Base-by-base conservation (phyloP, 2,888 invertebrate genomes). In the Dilophus febrilis region DNA sequence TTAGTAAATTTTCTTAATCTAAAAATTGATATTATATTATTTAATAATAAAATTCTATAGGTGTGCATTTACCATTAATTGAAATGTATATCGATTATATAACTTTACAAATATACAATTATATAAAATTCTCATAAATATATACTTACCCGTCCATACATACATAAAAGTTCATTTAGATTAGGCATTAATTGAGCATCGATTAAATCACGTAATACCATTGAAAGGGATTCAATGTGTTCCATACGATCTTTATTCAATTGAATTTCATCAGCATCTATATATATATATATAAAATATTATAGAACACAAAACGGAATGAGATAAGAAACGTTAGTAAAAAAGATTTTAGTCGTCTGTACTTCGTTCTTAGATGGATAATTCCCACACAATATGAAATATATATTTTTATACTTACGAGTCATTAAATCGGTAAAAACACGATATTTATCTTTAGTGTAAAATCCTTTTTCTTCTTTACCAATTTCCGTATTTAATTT, bases 371-470 rank as follows among this genome's bases (percentile, higher is more conserved):
- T 22, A 22, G 4, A 22, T 22, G 22, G 22, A 6, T 22, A 6
- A 22, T 35, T 28, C 12, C 18, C n/a, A 22, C n/a, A n/a, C n/a
- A n/a, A n/a, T n/a, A n/a, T n/a, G n/a, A n/a, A 29, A 12, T 17
- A 19, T 29, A 17, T 13, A 18, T 18, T n/a, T n/a, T n/a, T 5
- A 27, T 12, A 69, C 82, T 74, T 67, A 90, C 90, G 91, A 37
- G 90, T 85, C 85, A 88, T 86, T 17, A 91, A 64, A 61, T 90
- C 85, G 52, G 79, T 77, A 65, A 86, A 90, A 61, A 73, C 77
- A 41, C 87, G 67, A 48, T 71, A 85, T 11, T 70, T 71, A 4
- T 68, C 74, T 22, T 74, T 68, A 0, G 76, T 69, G 52, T 84
- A 83, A 57, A 74, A 80, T 2, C 77, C 72, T 41, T 73, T 70